Conservation (phyloP, 2,888 invertebrate genomes). For the Deilephila porcellus region DNA sequence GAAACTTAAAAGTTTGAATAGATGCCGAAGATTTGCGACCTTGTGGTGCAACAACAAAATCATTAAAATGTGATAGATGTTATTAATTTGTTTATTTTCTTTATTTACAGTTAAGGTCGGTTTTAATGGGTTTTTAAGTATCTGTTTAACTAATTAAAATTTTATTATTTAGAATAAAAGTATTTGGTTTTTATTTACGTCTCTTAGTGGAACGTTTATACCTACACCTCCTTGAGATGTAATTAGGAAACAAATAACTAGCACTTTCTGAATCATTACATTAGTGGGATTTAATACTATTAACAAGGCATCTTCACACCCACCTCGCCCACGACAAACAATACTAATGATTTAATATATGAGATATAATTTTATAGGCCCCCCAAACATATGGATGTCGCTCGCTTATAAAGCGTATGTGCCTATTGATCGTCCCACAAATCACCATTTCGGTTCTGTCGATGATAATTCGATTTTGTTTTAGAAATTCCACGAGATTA, state of each 20-base stretch:
- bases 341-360: conserved; percentile 36
- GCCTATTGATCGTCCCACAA: conserved; percentile 68
- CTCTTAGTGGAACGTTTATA: not conserved
- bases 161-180: not conserved
- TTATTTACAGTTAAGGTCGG: not conserved
- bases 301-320: conserved; percentile 17
- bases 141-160: not conserved
- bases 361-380: conserved; percentile 60
- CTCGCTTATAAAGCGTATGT: conserved; percentile 54
- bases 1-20: not conserved
- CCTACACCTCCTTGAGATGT: not conserved
- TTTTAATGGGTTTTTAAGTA: not conserved
- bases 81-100: not conserved
- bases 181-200: not conserved
- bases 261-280: conserved; percentile 10
- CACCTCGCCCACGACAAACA: conserved; percentile 2
- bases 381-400: conserved; percentile 62
- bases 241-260: not conserved
- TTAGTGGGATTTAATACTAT: conserved; percentile 5
- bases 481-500: conserved; percentile 65
- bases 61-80: not conserved
- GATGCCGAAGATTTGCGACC: not conserved
- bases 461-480: conserved; percentile 43
- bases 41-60: not conserved
- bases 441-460: conserved; percentile 56